phyloP scores from a whole-genome alignment of 2,113 vertebrate genomes.

The Pelodiscus sinensis region DNA sequence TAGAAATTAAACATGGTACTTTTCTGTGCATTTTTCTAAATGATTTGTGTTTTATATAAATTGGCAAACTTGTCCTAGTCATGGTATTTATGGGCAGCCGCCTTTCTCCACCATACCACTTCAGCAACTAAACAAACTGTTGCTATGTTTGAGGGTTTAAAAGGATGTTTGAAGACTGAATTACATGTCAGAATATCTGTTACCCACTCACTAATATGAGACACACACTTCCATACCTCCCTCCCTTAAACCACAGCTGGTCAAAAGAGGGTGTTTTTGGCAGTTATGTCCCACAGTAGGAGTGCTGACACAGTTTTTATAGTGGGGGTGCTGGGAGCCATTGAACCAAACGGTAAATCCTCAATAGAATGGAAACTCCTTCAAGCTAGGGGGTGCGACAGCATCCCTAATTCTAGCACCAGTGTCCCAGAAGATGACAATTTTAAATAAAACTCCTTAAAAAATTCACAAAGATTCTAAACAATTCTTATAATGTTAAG shows the following conservation, averaged over 20 bases:
- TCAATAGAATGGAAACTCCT: no score
- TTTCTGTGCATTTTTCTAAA: slow-evolving; percentile 15
- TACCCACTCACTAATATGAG: slow-evolving; percentile 26
- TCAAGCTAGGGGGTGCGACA: no score
- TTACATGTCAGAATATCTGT: slow-evolving; percentile 30
- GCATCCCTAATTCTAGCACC: no score
- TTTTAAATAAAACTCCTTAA: slow-evolving; percentile 30
- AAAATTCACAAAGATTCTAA: slow-evolving; percentile 14
- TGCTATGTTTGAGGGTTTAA: slow-evolving; percentile 25
- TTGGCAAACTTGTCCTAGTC: background rate
- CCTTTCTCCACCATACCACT: background rate
- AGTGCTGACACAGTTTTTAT: no score
- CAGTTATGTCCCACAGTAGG: background rate
- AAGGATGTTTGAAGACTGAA: slow-evolving; percentile 2
- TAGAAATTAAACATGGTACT: slow-evolving; percentile 21
- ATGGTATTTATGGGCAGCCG: background rate
- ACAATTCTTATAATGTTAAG: background rate
- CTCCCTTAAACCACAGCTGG: slow-evolving; percentile 33
- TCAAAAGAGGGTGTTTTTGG: slow-evolving; percentile 26
- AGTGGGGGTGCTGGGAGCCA: no score
- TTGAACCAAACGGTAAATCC: no score
- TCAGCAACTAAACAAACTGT: background rate
- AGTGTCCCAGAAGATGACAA: background rate
- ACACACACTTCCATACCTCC: slow-evolving; percentile 42
- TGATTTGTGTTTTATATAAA: background rate